Percentiles rank a stretch among this genome's conserved stretches.
These are phyloP conservation scores for Zaprionus camerounensis DNA, from an alignment of 1,140 invertebrate genomes.

Conservation along the genomic window DNA sequence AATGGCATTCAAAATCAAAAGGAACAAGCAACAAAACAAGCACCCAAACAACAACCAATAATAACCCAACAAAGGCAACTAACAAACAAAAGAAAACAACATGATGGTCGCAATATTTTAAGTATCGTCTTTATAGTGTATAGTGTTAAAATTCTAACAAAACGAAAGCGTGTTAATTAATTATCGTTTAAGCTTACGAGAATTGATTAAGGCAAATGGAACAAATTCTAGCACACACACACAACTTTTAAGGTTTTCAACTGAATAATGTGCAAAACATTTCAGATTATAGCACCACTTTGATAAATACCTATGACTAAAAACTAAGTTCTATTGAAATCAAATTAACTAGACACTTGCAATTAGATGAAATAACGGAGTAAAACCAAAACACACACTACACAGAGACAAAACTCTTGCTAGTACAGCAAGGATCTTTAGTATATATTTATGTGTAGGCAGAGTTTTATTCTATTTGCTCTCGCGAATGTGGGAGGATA, in stretches of 20 bases:
- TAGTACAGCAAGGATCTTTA: conserved; percentile 37
- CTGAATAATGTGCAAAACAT: conserved; percentile 48
- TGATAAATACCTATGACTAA: conserved; percentile 43
- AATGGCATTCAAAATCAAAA: conserved; percentile 12
- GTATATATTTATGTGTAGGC: conserved; percentile 28
- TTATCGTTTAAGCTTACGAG: conserved; percentile 66
- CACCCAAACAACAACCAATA: conserved; percentile 24
- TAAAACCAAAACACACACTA: conserved; percentile 64
- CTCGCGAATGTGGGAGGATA: conserved; percentile 7
- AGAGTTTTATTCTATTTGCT: conserved; percentile 19
- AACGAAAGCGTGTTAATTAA: conserved; percentile 68
- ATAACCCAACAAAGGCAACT: conserved; percentile 63
- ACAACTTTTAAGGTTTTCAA: conserved; percentile 74
- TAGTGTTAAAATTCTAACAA: conserved; percentile 72
- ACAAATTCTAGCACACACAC: conserved; percentile 52
- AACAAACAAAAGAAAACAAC: conserved; percentile 65
- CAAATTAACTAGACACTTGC: conserved; percentile 60
- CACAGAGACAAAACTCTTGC: conserved; percentile 47
- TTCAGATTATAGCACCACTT: conserved; percentile 52
- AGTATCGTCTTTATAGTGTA: conserved; percentile 79
- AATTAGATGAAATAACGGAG: conserved; percentile 54
- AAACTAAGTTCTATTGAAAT: conserved; percentile 56
- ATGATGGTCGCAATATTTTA: conserved; percentile 80
- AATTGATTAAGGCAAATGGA: conserved; percentile 71
- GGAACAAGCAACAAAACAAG: conserved; percentile 10